Percentiles rank a stretch among this genome's conserved stretches.
Conservation (phyloP, 2,113 vertebrate species). For the Clupea harengus region DNA sequence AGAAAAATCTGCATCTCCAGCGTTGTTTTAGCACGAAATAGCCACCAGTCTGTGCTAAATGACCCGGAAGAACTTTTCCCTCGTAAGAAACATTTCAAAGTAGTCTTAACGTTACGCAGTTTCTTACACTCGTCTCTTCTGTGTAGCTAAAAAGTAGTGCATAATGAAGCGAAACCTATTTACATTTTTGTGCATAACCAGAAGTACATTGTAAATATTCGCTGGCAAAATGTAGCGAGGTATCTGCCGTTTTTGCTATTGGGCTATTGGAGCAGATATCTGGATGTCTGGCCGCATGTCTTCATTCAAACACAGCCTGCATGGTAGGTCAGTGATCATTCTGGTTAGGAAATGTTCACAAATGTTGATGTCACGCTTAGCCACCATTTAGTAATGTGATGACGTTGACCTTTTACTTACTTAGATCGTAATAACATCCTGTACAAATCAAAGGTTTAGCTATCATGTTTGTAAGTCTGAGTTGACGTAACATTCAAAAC, state of each 20-base stretch:
- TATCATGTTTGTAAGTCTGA: not conserved
- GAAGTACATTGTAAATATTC: not conserved
- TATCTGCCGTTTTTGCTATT: not conserved
- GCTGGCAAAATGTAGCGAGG: not conserved
- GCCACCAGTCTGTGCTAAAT: not conserved
- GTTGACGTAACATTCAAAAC: not conserved
- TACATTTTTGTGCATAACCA: not conserved
- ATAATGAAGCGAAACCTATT: not conserved
- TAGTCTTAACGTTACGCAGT: not conserved
- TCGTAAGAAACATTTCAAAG: not conserved
- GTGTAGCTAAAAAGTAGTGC: not conserved
- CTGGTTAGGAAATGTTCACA: not conserved
- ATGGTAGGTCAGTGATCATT: not conserved
- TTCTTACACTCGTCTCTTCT: not conserved
- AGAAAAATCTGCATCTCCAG: too few relatives aligned
- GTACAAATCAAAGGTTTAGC: too few relatives aligned
- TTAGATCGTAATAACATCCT: not conserved
- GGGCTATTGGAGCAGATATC: not conserved
- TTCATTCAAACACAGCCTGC: not conserved
- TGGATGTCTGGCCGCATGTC: not conserved
- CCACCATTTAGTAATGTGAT: not conserved
- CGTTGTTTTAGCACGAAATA: too few relatives aligned
- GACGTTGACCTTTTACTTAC: not conserved
- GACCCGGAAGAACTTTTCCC: not conserved
- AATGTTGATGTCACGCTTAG: not conserved